Percentiles rank a stretch among this genome's conserved stretches.
phyloP scores from a whole-genome alignment of 92 coral and sea anemone species.

The Phenganax subtilis region DNA sequence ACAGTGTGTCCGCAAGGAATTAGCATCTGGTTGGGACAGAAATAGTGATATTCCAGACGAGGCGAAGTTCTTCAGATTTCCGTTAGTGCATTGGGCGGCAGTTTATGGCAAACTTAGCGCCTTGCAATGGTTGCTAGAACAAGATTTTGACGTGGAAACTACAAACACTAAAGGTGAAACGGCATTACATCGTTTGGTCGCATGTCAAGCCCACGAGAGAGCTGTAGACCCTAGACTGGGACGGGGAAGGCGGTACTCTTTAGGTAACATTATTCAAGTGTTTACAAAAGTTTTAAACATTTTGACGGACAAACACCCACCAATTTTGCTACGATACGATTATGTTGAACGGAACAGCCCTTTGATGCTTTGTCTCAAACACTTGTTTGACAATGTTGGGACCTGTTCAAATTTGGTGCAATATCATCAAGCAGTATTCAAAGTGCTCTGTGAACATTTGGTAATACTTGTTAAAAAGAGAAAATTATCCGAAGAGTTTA shows the following conservation, averaged over 20 bases:
- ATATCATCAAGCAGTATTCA: slow-evolving; percentile 29
- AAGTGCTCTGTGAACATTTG: slow-evolving; percentile 30
- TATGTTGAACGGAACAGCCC: slow-evolving; percentile 28
- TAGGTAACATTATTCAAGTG: slow-evolving; percentile 15
- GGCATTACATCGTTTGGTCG: slow-evolving; percentile 22
- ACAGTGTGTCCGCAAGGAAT: slow-evolving; percentile 6
- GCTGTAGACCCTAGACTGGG: slow-evolving; percentile 21
- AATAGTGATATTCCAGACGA: slow-evolving; percentile 28
- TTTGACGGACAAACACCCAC: slow-evolving; percentile 21
- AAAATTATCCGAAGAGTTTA: slow-evolving; percentile 27
- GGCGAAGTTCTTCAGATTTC: slow-evolving; percentile 25
- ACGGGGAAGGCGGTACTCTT: slow-evolving; percentile 23
- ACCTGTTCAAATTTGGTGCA: background rate
- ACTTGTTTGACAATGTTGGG: slow-evolving; percentile 2
- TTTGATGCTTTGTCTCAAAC: slow-evolving; percentile 20
- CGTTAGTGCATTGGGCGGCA: slow-evolving; percentile 33
- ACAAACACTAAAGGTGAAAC: slow-evolving; percentile 31
- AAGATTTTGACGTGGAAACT: slow-evolving; percentile 18
- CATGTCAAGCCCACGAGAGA: slow-evolving; percentile 38
- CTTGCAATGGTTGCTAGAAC: slow-evolving; percentile 26
- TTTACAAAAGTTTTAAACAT: slow-evolving; percentile 23
- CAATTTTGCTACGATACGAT: slow-evolving; percentile 16
- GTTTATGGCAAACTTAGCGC: slow-evolving; percentile 34
- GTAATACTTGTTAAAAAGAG: background rate
- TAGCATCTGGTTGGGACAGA: slow-evolving; percentile 30